phyloP scores from a whole-genome alignment of 2,797 vertebrate species.

The Myripristis jacobus region DNA sequence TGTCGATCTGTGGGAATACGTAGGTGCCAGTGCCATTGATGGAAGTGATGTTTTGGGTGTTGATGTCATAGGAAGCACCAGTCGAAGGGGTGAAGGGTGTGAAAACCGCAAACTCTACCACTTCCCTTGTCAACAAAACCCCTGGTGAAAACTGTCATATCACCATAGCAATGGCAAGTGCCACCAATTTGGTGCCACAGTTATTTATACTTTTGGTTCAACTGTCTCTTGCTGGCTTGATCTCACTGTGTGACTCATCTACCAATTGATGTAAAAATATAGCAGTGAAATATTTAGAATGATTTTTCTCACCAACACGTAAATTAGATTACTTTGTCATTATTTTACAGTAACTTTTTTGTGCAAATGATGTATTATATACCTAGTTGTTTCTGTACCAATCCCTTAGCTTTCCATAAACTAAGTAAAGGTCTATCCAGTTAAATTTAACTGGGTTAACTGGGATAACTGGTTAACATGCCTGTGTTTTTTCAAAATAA shows the following conservation, averaged over 20 bases:
- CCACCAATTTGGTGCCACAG: conserved; percentile 51
- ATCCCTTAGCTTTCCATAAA: too few relatives aligned
- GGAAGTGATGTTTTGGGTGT: conserved; percentile 63
- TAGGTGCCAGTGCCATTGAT: conserved; percentile 46
- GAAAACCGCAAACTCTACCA: conserved; percentile 53
- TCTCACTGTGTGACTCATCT: conserved; percentile 55
- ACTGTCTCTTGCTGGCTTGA: conserved; percentile 61
- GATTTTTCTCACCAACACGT: too few relatives aligned
- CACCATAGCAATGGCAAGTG: conserved; percentile 56
- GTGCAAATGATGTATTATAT: too few relatives aligned
- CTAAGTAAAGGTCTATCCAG: too few relatives aligned
- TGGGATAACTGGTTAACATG: too few relatives aligned
- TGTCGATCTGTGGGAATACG: conserved; percentile 23
- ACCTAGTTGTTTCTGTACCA: too few relatives aligned
- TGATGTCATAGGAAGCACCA: conserved; percentile 37
- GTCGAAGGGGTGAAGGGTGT: conserved; percentile 43
- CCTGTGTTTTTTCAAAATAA: too few relatives aligned
- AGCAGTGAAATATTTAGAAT: too few relatives aligned
- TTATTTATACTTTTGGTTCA: conserved; percentile 73
- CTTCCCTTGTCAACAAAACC: conserved; percentile 54
- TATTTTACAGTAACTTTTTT: too few relatives aligned
- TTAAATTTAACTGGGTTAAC: too few relatives aligned
- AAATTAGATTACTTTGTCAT: too few relatives aligned
- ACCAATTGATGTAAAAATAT: conserved; percentile 28
- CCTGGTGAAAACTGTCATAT: conserved; percentile 69